Conservation (phyloP, 2,113 vertebrate species). For the Pholis gunnellus region DNA sequence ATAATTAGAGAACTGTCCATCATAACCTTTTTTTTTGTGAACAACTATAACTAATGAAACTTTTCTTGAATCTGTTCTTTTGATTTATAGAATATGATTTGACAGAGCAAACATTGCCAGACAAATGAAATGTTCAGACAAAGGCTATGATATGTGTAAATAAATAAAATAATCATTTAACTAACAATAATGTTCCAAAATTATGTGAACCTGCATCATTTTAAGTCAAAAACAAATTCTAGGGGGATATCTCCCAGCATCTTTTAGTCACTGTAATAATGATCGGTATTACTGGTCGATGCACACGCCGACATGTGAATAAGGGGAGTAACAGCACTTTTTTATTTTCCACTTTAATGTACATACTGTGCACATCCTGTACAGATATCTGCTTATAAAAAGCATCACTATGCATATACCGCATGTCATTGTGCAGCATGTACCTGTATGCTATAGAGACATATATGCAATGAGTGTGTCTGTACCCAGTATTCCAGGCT, state of each 20-base stretch:
- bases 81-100: neutral
- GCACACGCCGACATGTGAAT: neutral
- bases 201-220: neutral
- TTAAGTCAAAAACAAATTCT: neutral
- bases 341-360: neutral
- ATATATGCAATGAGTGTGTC: neutral
- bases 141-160: neutral
- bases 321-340: no score
- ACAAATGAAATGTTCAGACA: neutral
- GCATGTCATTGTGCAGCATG: neutral
- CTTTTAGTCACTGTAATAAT: neutral
- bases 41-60: no score
- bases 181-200: neutral
- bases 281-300: neutral
- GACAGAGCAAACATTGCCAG: neutral
- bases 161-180: neutral
- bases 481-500: constrained; percentile 67
- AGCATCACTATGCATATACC: neutral
- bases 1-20: no score
- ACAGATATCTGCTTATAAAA: neutral
- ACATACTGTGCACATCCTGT: neutral
- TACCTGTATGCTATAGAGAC: neutral
- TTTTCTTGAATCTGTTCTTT: neutral
- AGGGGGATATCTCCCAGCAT: neutral
- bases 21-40: no score